Percentiles rank a stretch among this genome's conserved stretches.
These are phyloP conservation scores for Caenorhabditis sp. DNA, from an alignment of 2,888 invertebrate species.

Conservation along the genomic window DNA sequence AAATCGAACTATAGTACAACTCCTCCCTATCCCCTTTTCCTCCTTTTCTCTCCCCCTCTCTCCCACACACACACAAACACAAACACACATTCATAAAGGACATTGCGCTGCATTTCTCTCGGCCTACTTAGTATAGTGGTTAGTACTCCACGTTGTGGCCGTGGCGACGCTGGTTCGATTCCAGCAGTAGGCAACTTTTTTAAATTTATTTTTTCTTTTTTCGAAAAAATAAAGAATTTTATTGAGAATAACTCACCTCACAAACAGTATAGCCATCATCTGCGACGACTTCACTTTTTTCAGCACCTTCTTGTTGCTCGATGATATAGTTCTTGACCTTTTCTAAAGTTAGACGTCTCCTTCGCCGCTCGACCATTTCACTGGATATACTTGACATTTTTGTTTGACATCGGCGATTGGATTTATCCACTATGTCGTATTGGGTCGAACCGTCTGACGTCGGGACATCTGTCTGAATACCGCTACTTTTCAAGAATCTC, in stretches of 20 bases:
- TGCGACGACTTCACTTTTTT: background rate
- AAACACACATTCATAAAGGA: too few relatives aligned
- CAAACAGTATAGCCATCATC: background rate
- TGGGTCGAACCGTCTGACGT: conserved; percentile 23
- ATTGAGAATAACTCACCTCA: background rate
- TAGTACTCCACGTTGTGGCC: conserved; percentile 71
- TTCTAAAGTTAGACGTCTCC: background rate
- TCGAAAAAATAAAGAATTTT: too few relatives aligned
- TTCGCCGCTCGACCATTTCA: background rate
- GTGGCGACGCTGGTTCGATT: conserved; percentile 70
- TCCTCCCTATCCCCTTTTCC: too few relatives aligned
- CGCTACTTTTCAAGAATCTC: conserved; percentile 48
- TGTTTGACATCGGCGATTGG: conserved; percentile 45
- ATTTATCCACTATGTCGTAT: conserved; percentile 25
- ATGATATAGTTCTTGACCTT: background rate
- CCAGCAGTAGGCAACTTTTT: conserved; percentile 61
- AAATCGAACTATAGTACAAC: too few relatives aligned
- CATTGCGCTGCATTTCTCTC: background rate
- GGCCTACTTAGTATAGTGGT: conserved; percentile 67
- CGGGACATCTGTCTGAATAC: conserved; percentile 29
- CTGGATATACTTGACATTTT: conserved; percentile 38
- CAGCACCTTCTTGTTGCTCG: background rate
- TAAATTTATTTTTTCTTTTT: background rate
- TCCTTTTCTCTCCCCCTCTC: too few relatives aligned
- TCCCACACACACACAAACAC: too few relatives aligned